Conservation (phyloP, 2,797 vertebrate genomes). For the Halcyon chelicuti region DNA sequence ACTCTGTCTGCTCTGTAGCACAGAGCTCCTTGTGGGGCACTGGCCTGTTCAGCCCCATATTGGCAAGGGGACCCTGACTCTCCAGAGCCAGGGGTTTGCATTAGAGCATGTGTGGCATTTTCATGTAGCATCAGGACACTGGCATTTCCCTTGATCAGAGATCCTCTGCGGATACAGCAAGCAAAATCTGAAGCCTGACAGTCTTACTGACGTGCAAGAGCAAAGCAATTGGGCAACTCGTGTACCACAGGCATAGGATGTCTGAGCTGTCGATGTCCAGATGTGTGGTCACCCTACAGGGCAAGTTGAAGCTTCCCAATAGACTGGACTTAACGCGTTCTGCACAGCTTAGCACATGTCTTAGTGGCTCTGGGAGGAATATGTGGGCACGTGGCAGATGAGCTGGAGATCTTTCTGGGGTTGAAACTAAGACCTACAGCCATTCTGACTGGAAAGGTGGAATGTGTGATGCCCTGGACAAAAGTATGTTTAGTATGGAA, state of each 20-base stretch:
- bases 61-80: no score
- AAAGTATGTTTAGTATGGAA: background rate
- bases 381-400: background rate
- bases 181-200: background rate
- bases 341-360: background rate
- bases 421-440: background rate
- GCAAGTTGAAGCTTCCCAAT: background rate
- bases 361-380: background rate
- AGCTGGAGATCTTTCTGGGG: background rate
- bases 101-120: fast-evolving
- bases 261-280: background rate
- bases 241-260: background rate
- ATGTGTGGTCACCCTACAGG: background rate
- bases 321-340: background rate
- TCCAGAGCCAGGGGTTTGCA: background rate
- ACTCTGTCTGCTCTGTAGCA: background rate
- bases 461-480: background rate
- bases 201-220: background rate
- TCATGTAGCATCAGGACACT: background rate
- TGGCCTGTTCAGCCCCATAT: background rate
- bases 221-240: background rate
- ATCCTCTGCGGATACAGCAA: background rate
- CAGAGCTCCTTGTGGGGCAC: background rate
- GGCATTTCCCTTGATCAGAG: background rate
- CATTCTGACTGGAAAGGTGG: background rate